Percentiles rank a stretch among this genome's conserved stretches.
Conservation (phyloP, 2,113 vertebrate species). For the Thalassoma bifasciatum region DNA sequence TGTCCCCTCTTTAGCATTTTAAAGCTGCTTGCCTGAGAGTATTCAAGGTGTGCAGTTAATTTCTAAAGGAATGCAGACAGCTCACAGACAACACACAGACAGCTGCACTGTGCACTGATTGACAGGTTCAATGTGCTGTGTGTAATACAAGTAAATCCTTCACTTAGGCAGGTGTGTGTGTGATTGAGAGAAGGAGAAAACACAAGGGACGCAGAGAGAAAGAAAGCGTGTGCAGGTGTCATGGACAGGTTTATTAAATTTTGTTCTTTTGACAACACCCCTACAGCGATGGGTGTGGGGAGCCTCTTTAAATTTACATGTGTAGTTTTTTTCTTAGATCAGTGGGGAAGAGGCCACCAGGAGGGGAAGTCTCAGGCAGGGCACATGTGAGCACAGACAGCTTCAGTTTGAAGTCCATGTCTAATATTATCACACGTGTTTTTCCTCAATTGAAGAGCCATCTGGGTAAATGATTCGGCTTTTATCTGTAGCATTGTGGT, state of each 20-base stretch:
- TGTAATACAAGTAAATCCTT: conserved; percentile 75
- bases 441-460: conserved; percentile 65
- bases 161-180: conserved; percentile 75
- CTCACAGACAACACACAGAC: conserved; percentile 71
- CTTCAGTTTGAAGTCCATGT: conserved; percentile 39
- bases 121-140: conserved; percentile 77
- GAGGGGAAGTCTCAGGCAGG: conserved; percentile 29
- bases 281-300: conserved; percentile 66
- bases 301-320: conserved; percentile 56
- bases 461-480: conserved; percentile 58
- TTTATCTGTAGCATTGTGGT: conserved; percentile 64
- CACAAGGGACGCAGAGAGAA: conserved; percentile 41
- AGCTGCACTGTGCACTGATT: conserved; percentile 74
- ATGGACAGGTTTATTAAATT: conserved; percentile 86
- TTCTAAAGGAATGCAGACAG: conserved; percentile 77
- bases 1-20: conserved; percentile 62
- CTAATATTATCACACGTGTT: conserved; percentile 50
- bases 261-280: conserved; percentile 82
- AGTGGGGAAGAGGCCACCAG: conserved; percentile 33
- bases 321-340: conserved; percentile 48
- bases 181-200: conserved; percentile 44
- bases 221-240: conserved; percentile 81
- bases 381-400: conserved; percentile 27
- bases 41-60: conserved; percentile 66
- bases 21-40: conserved; percentile 62